Conservation (phyloP, 2,888 invertebrate genomes). For the Elegia similella region DNA sequence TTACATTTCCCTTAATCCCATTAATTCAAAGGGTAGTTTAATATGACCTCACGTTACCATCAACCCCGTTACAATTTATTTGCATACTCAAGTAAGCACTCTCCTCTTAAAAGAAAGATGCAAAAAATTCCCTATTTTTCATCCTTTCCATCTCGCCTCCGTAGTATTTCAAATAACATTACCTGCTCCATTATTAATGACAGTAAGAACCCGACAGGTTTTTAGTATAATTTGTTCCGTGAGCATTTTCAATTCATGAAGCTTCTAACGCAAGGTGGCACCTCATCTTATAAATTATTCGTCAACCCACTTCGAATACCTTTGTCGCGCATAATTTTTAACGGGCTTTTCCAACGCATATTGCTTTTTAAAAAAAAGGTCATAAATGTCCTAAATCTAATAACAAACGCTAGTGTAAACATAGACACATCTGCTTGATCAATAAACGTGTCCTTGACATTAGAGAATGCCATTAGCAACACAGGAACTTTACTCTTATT, state of each 20-base stretch:
- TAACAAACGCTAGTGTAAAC: constrained; percentile 26
- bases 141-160: not conserved
- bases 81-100: not conserved
- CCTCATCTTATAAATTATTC: constrained; percentile 70
- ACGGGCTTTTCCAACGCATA: constrained; percentile 23
- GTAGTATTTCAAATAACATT: constrained; percentile 7
- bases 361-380: too few relatives aligned
- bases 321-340: constrained; percentile 56
- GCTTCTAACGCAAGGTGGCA: constrained; percentile 48
- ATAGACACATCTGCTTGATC: constrained; percentile 51
- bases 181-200: constrained; percentile 13
- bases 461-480: constrained; percentile 45
- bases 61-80: not conserved
- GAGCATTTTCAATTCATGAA: constrained; percentile 40
- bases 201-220: constrained; percentile 21
- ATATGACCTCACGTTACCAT: not conserved
- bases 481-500: constrained; percentile 48
- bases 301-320: constrained; percentile 46
- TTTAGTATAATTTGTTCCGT: constrained; percentile 24
- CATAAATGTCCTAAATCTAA: not conserved
- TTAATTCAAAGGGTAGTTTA: not conserved
- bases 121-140: not conserved
- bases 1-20: not conserved
- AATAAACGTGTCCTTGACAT: constrained; percentile 77
- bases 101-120: not conserved